Evolutionary conservation across 1,140 invertebrate species (phyloP).

Genomic region (Hylaeus anthracinus): DNA sequence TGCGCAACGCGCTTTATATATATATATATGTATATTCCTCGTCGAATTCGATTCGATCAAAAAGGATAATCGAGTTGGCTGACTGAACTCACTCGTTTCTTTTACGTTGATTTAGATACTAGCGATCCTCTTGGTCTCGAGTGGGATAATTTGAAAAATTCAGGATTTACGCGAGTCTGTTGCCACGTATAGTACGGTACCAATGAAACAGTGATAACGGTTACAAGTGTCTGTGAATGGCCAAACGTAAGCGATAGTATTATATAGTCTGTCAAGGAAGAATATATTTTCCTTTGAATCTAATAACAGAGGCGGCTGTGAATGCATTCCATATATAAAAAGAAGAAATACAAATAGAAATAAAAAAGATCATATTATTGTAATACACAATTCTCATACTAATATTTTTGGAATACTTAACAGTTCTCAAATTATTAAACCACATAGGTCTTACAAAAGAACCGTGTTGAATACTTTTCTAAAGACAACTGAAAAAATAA

Average conservation of each 20-base stretch:
- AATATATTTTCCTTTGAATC: too few relatives aligned
- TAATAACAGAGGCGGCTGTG: too few relatives aligned
- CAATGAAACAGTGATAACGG: not conserved
- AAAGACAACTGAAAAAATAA: too few relatives aligned
- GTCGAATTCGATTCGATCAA: slow-evolving; percentile 17
- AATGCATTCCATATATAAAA: too few relatives aligned
- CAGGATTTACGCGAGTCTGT: not conserved
- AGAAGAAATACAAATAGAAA: too few relatives aligned
- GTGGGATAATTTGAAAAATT: not conserved
- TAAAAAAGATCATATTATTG: too few relatives aligned
- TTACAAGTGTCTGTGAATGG: not conserved
- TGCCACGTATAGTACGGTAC: not conserved
- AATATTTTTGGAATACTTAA: too few relatives aligned
- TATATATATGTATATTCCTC: not conserved
- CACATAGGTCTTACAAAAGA: too few relatives aligned
- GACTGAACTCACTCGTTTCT: not conserved
- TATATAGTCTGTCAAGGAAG: not conserved
- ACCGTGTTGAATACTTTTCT: too few relatives aligned
- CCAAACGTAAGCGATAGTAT: not conserved
- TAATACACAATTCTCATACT: too few relatives aligned
- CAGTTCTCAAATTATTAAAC: too few relatives aligned
- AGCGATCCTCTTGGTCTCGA: not conserved
- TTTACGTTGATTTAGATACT: not conserved
- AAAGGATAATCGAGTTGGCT: slow-evolving; percentile 32
- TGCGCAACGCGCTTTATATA: too few relatives aligned